phyloP scores from a whole-genome alignment of 1,140 invertebrate species.

The Octopus sinensis region DNA sequence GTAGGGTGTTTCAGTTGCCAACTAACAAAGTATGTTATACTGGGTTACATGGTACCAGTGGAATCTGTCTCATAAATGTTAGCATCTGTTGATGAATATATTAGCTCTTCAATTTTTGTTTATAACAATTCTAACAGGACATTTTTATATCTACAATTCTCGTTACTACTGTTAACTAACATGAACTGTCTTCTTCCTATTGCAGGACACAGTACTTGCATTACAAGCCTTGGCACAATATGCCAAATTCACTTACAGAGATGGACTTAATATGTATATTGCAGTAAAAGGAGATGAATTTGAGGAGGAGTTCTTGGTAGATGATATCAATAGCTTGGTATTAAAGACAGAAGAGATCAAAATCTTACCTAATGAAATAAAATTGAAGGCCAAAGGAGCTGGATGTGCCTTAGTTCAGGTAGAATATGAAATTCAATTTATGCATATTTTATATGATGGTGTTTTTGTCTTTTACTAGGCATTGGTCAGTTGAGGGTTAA shows the following conservation, averaged over 20 bases:
- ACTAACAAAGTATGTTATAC: no score
- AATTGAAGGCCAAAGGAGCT: constrained; percentile 71
- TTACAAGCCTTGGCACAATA: constrained; percentile 58
- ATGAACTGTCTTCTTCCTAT: not conserved
- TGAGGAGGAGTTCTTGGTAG: constrained; percentile 31
- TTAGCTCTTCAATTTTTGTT: no score
- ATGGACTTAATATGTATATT: constrained; percentile 25
- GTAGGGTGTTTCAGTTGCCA: no score
- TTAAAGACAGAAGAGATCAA: constrained; percentile 32
- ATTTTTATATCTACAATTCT: no score
- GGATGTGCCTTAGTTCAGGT: constrained; percentile 80
- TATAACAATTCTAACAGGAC: no score
- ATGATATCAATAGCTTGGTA: constrained; percentile 41
- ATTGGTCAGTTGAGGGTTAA: no score
- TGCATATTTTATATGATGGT: not conserved
- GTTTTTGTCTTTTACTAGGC: not conserved
- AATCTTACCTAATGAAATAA: constrained; percentile 28
- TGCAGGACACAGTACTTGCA: constrained; percentile 58
- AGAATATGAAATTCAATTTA: not conserved
- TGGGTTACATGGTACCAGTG: no score
- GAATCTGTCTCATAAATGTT: no score
- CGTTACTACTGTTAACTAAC: no score
- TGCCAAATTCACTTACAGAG: constrained; percentile 35
- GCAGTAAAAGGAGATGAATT: constrained; percentile 17
- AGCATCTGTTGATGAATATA: no score